Conservation (phyloP, 2,113 vertebrate species). For the Felis catus region F.catus_Fca126_mat1.0 CM031414.1:5941001-5941500, state of each 20-base stretch:
- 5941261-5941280: not conserved
- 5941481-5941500: no score
- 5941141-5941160: fast-evolving
- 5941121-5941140: not conserved
- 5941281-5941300: fast-evolving
- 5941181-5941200: not conserved
- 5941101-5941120: fast-evolving
- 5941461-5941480: not conserved
- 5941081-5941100: not conserved
- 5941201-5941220: not conserved
- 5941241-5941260: not conserved
- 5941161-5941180: not conserved
- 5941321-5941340: not conserved
- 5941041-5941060: not conserved
- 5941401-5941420: no score
- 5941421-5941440: no score
- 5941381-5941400: no score
- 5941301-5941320: not conserved
- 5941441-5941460: not conserved
- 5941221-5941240: not conserved
- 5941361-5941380: no score
- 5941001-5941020: not conserved
- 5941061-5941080: not conserved
- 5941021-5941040: not conserved
- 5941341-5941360: no score